phyloP scores from a whole-genome alignment of 2,113 vertebrate species.

The Chiloscyllium plagiosum region DNA sequence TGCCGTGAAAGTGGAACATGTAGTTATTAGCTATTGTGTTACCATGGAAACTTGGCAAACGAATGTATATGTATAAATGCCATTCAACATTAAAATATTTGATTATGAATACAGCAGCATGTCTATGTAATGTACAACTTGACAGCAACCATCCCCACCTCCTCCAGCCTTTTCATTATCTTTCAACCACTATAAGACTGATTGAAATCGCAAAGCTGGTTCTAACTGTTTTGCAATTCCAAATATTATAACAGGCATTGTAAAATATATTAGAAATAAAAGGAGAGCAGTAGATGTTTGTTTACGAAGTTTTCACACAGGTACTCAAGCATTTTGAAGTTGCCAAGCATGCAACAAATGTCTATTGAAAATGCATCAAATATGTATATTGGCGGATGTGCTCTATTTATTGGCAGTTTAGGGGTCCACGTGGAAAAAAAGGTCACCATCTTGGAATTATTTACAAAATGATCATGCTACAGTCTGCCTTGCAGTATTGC shows the following conservation, averaged over 20 bases:
- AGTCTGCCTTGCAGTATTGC: background rate
- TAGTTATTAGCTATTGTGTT: background rate
- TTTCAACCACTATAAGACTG: background rate
- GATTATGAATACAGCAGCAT: background rate
- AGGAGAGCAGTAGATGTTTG: background rate
- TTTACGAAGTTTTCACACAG: background rate
- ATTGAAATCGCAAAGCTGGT: background rate
- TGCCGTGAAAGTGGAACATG: background rate
- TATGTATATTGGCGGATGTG: too few species aligned
- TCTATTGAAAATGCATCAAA: background rate
- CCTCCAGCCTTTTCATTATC: background rate
- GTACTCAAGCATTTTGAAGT: background rate
- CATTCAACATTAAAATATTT: background rate
- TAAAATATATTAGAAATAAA: background rate
- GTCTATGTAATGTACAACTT: background rate
- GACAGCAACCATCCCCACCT: background rate
- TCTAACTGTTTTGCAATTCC: background rate
- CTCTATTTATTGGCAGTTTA: background rate
- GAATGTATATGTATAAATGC: background rate
- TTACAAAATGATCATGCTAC: background rate
- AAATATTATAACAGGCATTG: background rate
- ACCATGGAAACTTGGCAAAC: background rate
- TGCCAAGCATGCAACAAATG: background rate
- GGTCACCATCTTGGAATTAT: background rate
- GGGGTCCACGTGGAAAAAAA: background rate